phyloP scores from a whole-genome alignment of 2,113 vertebrate species.

The Petaurus breviceps region DNA sequence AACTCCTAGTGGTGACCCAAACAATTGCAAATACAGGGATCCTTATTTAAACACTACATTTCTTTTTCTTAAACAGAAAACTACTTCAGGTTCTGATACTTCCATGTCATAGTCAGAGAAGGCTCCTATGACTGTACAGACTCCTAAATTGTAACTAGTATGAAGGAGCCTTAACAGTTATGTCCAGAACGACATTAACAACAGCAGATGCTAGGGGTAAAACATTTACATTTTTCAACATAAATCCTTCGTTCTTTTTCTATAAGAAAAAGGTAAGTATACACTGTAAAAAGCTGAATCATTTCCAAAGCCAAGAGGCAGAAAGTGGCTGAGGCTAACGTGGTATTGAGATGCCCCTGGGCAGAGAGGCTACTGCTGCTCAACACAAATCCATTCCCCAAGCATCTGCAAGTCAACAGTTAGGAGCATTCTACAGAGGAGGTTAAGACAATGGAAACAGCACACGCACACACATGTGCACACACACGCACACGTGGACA shows the following conservation, averaged over 20 bases:
- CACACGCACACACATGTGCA: background rate
- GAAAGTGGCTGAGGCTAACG: background rate
- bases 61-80: conserved; percentile 49
- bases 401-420: background rate
- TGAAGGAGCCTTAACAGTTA: background rate
- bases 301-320: background rate
- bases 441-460: too few relatives aligned
- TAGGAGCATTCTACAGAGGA: background rate
- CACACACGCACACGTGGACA: background rate
- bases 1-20: conserved; percentile 38
- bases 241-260: background rate
- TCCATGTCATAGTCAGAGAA: background rate
- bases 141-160: background rate
- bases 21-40: conserved; percentile 13
- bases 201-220: background rate
- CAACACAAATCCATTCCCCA: too few relatives aligned
- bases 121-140: conserved; percentile 34
- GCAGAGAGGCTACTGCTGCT: background rate
- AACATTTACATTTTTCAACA: background rate
- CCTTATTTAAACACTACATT: conserved; percentile 17
- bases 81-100: conserved; percentile 52
- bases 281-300: background rate
- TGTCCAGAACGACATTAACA: background rate
- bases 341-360: too few relatives aligned
- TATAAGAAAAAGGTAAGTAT: background rate